Evolutionary conservation across 2,888 invertebrate genomes (phyloP).

Genomic region (Trachelus tabidus): DNA sequence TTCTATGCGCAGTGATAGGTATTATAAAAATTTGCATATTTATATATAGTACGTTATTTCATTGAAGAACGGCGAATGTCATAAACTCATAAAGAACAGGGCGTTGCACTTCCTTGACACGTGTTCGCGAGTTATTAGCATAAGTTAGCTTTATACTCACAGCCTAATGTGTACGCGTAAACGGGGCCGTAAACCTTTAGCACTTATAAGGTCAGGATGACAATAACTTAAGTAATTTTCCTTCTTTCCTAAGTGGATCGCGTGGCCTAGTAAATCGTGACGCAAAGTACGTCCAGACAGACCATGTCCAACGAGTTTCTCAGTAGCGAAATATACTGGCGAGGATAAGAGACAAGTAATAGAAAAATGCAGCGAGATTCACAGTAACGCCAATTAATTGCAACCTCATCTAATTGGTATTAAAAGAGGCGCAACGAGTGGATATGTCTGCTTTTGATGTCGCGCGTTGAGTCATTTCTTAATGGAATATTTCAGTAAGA

Average conservation of each 20-base stretch:
- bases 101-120: constrained; percentile 51
- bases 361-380: neutral
- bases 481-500: neutral
- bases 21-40: neutral
- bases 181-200: neutral
- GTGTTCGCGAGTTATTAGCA: constrained; percentile 49
- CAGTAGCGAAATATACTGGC: neutral
- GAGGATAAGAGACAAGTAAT: neutral
- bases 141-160: constrained; percentile 45
- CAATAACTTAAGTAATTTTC: neutral
- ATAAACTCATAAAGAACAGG: constrained; percentile 25
- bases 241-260: neutral
- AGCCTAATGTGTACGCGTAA: neutral
- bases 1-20: neutral
- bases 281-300: neutral
- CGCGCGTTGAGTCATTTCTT: neutral
- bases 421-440: neutral
- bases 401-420: neutral
- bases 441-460: neutral
- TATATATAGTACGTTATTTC: neutral
- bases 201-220: neutral
- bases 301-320: neutral
- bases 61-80: constrained; percentile 7
- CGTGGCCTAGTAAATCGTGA: neutral
- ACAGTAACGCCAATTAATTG: neutral